Evolutionary conservation across 2,888 invertebrate species (phyloP).

Genomic region (Drosophila tanythrix): DNA sequence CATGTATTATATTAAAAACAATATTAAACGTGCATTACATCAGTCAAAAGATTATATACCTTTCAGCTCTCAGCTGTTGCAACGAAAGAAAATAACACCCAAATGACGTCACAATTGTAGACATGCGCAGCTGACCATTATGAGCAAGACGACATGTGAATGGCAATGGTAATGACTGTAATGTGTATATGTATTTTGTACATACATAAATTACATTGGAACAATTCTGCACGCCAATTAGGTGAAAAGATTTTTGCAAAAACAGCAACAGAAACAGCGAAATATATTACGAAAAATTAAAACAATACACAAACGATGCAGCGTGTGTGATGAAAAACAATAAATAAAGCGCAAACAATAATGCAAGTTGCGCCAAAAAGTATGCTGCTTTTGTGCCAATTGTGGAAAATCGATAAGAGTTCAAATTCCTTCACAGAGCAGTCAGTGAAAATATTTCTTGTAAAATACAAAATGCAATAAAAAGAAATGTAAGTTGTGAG

Average conservation of each 20-base stretch:
- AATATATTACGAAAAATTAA: neutral
- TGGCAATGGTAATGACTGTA: constrained; percentile 15
- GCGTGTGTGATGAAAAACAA: neutral
- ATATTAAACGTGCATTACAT: neutral
- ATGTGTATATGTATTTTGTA: constrained; percentile 7
- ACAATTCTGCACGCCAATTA: constrained; percentile 4
- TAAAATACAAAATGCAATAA: neutral
- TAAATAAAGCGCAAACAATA: neutral
- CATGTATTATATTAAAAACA: neutral
- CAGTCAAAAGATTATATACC: neutral
- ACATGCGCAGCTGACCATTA: constrained; percentile 23
- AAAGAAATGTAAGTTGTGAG: neutral
- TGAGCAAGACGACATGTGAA: neutral
- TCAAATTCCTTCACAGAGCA: constrained; percentile 12
- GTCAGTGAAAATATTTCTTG: neutral
- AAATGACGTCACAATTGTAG: constrained; percentile 17
- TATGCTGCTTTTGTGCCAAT: neutral
- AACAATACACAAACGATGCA: neutral
- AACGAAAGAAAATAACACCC: neutral
- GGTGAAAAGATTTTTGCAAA: constrained; percentile 10
- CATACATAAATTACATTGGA: constrained; percentile 12
- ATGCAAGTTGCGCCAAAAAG: constrained; percentile 32
- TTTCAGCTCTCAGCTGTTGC: neutral
- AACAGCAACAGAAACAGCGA: neutral
- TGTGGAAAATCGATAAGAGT: constrained; percentile 50